Conservation (phyloP, 2,888 invertebrate species). For the Lasiommata megera region DNA sequence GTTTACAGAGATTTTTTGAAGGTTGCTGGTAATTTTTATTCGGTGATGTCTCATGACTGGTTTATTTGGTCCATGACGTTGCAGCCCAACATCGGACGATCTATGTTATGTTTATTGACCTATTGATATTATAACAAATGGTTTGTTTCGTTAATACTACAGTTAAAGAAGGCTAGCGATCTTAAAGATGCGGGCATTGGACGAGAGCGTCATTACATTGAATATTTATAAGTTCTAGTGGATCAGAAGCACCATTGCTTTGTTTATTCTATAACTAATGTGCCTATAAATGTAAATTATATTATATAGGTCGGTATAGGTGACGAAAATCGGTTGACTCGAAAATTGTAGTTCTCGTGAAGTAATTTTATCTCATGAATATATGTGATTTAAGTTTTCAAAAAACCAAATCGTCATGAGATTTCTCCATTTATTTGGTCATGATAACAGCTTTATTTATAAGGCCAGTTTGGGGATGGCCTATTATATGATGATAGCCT, state of each 20-base stretch:
- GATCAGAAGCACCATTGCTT: slow-evolving; percentile 75
- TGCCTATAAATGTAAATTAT: slow-evolving; percentile 79
- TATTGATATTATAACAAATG: slow-evolving; percentile 43
- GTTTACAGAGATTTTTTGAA: slow-evolving; percentile 60
- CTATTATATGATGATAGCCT: slow-evolving; percentile 62
- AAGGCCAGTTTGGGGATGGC: slow-evolving; percentile 52
- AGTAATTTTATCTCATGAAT: slow-evolving; percentile 24
- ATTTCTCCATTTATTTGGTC: slow-evolving; percentile 35
- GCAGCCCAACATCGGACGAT: slow-evolving; percentile 55
- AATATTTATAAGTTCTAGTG: slow-evolving; percentile 71
- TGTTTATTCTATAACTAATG: slow-evolving; percentile 71
- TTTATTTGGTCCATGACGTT: slow-evolving; percentile 66
- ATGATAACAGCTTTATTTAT: slow-evolving; percentile 45
- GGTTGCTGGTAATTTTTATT: slow-evolving; percentile 44
- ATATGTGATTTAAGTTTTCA: slow-evolving; percentile 44
- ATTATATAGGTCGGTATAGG: slow-evolving; percentile 70
- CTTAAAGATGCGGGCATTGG: slow-evolving; percentile 74
- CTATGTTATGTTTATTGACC: slow-evolving; percentile 45
- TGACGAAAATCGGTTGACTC: slow-evolving; percentile 68
- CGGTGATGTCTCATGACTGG: slow-evolving; percentile 68
- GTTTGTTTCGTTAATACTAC: slow-evolving; percentile 61
- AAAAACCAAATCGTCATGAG: slow-evolving; percentile 45
- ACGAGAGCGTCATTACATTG: slow-evolving; percentile 61
- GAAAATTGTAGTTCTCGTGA: slow-evolving; percentile 56
- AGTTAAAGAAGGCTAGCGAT: slow-evolving; percentile 61